Evolutionary conservation across 2,113 vertebrate species (phyloP).

Genomic region (Albula glossodonta): DNA sequence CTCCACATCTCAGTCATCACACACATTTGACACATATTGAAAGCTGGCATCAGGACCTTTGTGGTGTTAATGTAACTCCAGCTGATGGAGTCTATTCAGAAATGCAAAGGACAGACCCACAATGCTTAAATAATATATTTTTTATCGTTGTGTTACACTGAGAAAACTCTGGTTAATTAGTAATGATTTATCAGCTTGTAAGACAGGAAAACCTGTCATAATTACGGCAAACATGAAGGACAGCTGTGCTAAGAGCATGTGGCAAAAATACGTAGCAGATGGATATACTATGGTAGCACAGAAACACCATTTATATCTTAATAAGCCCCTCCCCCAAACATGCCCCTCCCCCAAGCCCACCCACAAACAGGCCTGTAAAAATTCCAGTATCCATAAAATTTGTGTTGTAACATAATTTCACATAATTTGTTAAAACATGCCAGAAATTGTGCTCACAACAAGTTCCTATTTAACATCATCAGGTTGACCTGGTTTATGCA

Average conservation of each 20-base stretch:
- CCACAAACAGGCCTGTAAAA: neutral
- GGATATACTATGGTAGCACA: neutral
- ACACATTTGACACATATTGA: too few relatives aligned
- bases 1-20: too few relatives aligned
- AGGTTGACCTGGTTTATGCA: neutral
- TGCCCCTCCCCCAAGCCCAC: too few relatives aligned
- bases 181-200: neutral
- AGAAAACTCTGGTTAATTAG: neutral
- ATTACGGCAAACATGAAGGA: neutral
- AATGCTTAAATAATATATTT: too few relatives aligned
- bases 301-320: neutral
- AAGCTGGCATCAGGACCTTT: too few relatives aligned
- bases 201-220: neutral
- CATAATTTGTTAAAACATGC: too few relatives aligned
- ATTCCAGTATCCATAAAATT: neutral
- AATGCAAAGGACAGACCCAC: too few relatives aligned
- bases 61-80: too few relatives aligned
- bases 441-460: neutral
- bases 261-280: neutral
- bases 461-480: neutral
- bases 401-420: neutral
- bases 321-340: neutral
- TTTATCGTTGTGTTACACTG: neutral
- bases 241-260: neutral
- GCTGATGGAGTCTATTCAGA: too few relatives aligned